Conservation (phyloP, 2,797 vertebrate genomes). For the Phyllotis vaccarum region DNA sequence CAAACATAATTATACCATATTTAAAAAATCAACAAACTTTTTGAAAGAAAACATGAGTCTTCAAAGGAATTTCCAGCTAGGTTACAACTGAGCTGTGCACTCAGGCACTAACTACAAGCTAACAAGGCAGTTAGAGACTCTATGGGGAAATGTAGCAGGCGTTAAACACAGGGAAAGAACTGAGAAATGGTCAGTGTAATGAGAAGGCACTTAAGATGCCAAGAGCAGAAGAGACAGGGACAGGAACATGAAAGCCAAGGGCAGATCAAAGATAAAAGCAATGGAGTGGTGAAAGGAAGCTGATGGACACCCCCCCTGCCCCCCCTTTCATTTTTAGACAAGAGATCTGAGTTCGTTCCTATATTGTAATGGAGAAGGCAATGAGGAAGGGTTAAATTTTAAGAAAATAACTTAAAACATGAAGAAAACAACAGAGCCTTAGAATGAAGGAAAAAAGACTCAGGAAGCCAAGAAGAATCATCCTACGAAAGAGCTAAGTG, state of each 20-base stretch:
- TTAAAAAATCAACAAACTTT: not conserved
- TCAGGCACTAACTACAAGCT: not conserved
- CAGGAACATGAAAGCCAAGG: not conserved
- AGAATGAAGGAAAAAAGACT: not conserved
- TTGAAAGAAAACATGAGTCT: slow-evolving; percentile 25
- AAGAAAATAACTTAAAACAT: not conserved
- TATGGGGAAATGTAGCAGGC: slow-evolving; percentile 13
- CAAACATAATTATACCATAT: slow-evolving; percentile 22
- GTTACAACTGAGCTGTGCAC: not conserved
- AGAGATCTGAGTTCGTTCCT: no score
- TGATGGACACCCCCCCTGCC: no score
- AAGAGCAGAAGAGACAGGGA: not conserved
- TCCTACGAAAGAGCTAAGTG: not conserved
- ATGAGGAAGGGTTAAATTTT: not conserved
- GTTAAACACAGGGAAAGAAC: not conserved
- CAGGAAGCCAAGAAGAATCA: not conserved
- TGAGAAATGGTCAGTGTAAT: not conserved
- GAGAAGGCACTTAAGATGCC: not conserved
- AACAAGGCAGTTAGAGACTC: not conserved
- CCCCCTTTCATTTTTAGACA: no score
- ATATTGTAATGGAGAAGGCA: not conserved
- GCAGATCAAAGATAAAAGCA: not conserved
- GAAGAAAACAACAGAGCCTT: not conserved
- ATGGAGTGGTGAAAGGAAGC: not conserved
- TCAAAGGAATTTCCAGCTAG: slow-evolving; percentile 20